Percentiles rank a stretch among this genome's conserved stretches.
Evolutionary conservation across 2,113 vertebrate genomes (phyloP).

Genomic region (Lepus timidus): DNA sequence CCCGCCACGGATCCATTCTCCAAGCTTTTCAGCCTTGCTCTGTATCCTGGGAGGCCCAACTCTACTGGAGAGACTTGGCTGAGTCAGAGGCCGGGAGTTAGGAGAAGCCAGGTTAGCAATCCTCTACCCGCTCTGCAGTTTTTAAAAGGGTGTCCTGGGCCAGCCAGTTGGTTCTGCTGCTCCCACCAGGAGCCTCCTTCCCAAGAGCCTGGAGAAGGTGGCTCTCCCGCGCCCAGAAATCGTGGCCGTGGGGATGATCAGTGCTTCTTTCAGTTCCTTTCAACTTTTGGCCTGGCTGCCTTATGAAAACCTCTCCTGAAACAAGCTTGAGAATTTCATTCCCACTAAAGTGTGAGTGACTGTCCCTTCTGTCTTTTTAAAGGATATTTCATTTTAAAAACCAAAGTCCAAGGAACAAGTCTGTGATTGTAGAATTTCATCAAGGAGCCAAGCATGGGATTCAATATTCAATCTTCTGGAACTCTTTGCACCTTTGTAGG

Average conservation of each 20-base stretch:
- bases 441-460: background rate
- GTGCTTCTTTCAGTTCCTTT: background rate
- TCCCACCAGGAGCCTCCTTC: background rate
- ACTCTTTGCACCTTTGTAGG: background rate
- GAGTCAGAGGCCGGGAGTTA: background rate
- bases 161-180: background rate
- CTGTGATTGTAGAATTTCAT: background rate
- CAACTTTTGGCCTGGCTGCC: background rate
- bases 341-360: background rate
- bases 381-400: slow-evolving; percentile 9
- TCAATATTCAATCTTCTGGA: background rate
- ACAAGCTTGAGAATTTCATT: background rate
- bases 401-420: background rate
- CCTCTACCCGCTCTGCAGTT: too few relatives aligned
- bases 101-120: too few relatives aligned
- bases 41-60: background rate
- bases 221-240: background rate
- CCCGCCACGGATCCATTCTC: background rate
- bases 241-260: background rate
- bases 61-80: background rate
- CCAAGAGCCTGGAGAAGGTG: background rate
- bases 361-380: background rate
- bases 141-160: background rate
- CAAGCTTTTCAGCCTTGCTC: background rate
- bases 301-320: background rate